Base-by-base conservation (phyloP, 2,888 invertebrate genomes). In the Incurvaria masculella region DNA sequence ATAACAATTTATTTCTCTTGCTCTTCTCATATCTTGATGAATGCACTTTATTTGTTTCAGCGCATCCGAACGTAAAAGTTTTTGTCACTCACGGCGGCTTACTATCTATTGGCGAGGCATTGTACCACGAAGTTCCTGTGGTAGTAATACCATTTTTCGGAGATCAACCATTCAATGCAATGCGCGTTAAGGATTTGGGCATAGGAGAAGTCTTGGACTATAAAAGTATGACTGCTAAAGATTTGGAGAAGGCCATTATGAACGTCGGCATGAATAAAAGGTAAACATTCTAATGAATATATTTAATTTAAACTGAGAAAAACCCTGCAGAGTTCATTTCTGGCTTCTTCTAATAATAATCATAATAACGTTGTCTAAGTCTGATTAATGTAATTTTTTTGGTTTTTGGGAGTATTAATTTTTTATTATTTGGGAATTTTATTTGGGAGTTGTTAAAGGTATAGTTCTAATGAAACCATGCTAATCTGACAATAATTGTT, bases 51-150 rank as follows among this genome's bases (percentile, higher is more conserved):
- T 6, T 44, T 45, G 17, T 52, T 54, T 49, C 71, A 52, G 72
- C 72, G 2, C 72, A 78, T 57, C 61, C 60, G 1, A 75, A 75
- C 56, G 57, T 71, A 0, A 63, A 64, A 33, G 50, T 71, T 0
- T 78, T 78, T 54, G 70, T 78, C 18, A 68, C 72, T 3, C 74
- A 78, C 51, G 75, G 74, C 11, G 75, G 73, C 18, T 49, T 58
- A 8, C 66, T 72, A 45, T 70, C 74, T 48, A 64, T 68, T 1
- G 67, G 66, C 49, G 76, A 76, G 53, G 66, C 69, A 14, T 62
- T 74, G 0, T 59, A 69, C 48, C 61, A 68, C 54, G 72, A 66
- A 2, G 65, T 72, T 4, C 74, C 75, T 2, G 61, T 72, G 58
- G 51, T 76, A 2, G 70, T 72, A 23, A 64, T 72, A 21, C 76